Conservation (phyloP, 2,113 vertebrate species). For the Tichodroma muraria region DNA sequence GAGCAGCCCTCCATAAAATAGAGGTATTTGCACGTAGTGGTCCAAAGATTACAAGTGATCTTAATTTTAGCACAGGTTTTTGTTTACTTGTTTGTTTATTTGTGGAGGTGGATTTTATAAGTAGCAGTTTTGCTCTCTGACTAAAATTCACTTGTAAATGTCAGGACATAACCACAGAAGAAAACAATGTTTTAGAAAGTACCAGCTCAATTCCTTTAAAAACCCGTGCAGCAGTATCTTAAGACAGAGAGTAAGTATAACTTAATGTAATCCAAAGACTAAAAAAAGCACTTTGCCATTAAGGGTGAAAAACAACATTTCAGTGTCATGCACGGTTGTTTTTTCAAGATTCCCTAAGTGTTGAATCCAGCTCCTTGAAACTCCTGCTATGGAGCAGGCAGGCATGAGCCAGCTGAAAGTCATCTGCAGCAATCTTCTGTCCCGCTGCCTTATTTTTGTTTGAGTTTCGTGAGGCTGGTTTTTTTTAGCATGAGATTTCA, state of each 20-base stretch:
- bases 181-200: neutral
- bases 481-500: conserved; percentile 48
- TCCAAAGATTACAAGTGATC: neutral
- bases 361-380: neutral
- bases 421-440: neutral
- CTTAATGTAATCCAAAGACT: neutral
- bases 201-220: neutral
- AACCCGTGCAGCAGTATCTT: neutral
- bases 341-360: neutral
- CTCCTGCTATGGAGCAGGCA: neutral
- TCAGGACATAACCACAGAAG: neutral
- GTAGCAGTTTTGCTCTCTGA: neutral
- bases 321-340: neutral
- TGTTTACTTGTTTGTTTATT: neutral
- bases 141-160: neutral
- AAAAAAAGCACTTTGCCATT: neutral
- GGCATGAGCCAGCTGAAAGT: conserved; percentile 28
- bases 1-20: neutral
- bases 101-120: neutral
- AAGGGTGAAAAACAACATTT: neutral
- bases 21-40: neutral
- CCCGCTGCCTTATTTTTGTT: conserved; percentile 11
- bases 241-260: neutral
- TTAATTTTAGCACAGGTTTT: neutral
- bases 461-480: neutral